Conservation (phyloP, 2,797 vertebrate species). For the Semaprochilodus insignis region DNA sequence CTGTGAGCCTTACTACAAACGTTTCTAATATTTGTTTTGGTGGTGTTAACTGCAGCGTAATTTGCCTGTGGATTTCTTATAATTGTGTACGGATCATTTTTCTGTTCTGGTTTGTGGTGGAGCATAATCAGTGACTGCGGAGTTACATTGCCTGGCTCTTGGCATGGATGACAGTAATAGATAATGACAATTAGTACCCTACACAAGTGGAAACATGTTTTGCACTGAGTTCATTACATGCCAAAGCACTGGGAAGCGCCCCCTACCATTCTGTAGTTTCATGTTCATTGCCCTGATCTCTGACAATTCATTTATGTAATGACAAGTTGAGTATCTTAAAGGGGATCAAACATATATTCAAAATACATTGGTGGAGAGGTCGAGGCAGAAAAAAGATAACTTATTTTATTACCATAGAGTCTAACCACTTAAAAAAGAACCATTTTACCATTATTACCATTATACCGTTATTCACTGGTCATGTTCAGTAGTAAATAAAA, state of each 20-base stretch:
- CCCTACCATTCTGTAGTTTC: conserved; percentile 45
- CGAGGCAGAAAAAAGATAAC: too few relatives aligned
- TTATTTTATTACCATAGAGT: too few relatives aligned
- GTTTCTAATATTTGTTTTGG: conserved; percentile 23
- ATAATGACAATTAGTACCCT: conserved; percentile 36
- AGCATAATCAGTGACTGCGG: conserved; percentile 63
- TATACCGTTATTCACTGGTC: too few relatives aligned
- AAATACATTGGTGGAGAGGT: background rate
- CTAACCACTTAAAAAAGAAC: too few relatives aligned
- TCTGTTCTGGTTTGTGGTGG: conserved; percentile 50
- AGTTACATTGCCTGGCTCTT: conserved; percentile 34
- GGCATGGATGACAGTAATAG: conserved; percentile 42
- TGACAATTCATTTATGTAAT: conserved; percentile 40
- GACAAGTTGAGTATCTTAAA: conserved; percentile 20
- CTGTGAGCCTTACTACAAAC: conserved; percentile 5
- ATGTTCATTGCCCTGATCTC: conserved; percentile 34
- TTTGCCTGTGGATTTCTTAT: conserved; percentile 1
- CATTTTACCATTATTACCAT: too few relatives aligned
- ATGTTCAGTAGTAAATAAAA: too few relatives aligned
- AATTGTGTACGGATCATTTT: background rate
- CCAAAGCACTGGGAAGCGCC: conserved; percentile 44
- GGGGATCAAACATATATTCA: background rate
- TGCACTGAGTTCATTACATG: conserved; percentile 53
- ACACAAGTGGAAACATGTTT: conserved; percentile 51
- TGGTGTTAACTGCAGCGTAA: background rate